Evolutionary conservation across 2,797 vertebrate species (phyloP).

Genomic region (Dermochelys coriacea): DNA sequence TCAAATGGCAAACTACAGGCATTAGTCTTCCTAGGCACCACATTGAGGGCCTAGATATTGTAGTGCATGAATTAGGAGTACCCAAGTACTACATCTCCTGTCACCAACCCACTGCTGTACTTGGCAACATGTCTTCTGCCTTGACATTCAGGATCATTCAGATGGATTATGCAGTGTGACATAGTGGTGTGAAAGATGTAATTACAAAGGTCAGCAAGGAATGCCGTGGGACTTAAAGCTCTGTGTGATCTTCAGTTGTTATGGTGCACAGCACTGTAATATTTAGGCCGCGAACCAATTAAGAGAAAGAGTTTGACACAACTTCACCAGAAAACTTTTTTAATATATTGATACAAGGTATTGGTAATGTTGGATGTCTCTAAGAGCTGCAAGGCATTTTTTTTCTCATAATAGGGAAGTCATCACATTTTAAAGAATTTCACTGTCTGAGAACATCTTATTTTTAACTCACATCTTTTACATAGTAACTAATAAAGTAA

Average conservation of each 20-base stretch:
- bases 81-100: background rate
- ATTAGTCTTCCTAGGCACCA: background rate
- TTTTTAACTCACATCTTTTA: background rate
- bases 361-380: background rate
- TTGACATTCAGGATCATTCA: background rate
- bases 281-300: background rate
- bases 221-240: background rate
- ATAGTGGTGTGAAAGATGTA: fast-evolving
- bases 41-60: background rate
- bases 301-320: background rate
- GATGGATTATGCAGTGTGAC: background rate
- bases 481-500: background rate
- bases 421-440: background rate
- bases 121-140: background rate
- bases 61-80: background rate
- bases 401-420: background rate
- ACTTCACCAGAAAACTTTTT: background rate
- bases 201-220: background rate
- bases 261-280: background rate
- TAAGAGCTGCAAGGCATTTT: background rate
- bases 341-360: background rate
- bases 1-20: background rate
- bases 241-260: background rate
- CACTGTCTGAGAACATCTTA: background rate
- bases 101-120: background rate